Evolutionary conservation across 2,797 vertebrate species (phyloP), one percentile per base, ranked within the genome.

Genomic region (Cryptoblepharus egeriae): DNA sequence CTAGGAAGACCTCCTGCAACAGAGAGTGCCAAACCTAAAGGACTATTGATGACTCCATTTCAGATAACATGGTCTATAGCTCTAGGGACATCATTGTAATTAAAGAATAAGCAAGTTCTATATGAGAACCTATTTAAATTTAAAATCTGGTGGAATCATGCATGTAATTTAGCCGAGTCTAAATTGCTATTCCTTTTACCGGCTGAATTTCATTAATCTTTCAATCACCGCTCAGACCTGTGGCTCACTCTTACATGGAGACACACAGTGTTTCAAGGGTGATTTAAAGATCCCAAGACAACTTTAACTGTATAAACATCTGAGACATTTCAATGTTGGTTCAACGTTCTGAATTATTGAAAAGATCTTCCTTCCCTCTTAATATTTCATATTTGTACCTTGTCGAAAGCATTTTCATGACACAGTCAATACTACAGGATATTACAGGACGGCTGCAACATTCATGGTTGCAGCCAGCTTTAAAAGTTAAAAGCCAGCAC

Each of bases 391-490:
- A 52, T 64, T 42, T 64, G 30, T 70, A 81, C 26, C n/a, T 55
- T 84, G 10, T 81, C 79, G 55, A 79, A 87, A 88, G 69, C 1
- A 1, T 87, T 84, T n/a, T 88, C 74, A 61, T 45, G 81, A 3
- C 78, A 86, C 72, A 72, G 20, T 60, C 82, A 61, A 32, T 72
- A 24, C 35, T 88, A 69, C 10, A 77, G 42, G 75, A 79, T 65
- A 77, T 28, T 88, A 69, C 10, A 77, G 42, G 75, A 79, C 63
- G 77, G 28, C 42, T 69, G 42, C 26, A 82, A 37, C 12, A 87
- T 79, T 88, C 87, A 69, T 72, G 37, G 64, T 71, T 35, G 32
- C 28, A 79, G 63, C 85, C 67, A 92, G n/a, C n/a, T n/a, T n/a
- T n/a, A n/a, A n/a, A n/a, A n/a, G n/a, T n/a, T n/a, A n/a, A n/a